Conservation (phyloP, 2,797 vertebrate genomes). For the Helostoma temminkii region DNA sequence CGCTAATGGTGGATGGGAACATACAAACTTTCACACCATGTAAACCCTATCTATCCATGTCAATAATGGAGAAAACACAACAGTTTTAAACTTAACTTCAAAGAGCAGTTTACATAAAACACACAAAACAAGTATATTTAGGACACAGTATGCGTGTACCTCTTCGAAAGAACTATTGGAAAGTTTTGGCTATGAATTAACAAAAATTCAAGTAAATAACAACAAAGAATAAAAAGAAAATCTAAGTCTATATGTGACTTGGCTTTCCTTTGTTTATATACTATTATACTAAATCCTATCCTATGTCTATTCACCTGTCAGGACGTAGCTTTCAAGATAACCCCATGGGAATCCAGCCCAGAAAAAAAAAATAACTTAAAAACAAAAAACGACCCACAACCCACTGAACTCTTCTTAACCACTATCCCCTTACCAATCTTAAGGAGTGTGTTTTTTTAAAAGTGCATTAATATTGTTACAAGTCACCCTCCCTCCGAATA, state of each 20-base stretch:
- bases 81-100: constrained; percentile 58
- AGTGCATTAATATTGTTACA: constrained; percentile 90
- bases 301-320: constrained; percentile 70
- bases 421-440: constrained; percentile 88
- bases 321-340: constrained; percentile 74
- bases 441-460: constrained; percentile 91
- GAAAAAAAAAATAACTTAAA: constrained; percentile 82
- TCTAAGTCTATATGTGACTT: constrained; percentile 68
- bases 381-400: constrained; percentile 60
- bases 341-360: constrained; percentile 86
- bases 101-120: constrained; percentile 54
- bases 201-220: constrained; percentile 83
- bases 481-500: constrained; percentile 60
- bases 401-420: constrained; percentile 76
- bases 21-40: constrained; percentile 34
- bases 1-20: constrained; percentile 27
- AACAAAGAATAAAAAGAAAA: constrained; percentile 53
- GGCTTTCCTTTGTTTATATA: constrained; percentile 67
- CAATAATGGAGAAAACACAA: constrained; percentile 41
- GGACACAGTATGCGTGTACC: constrained; percentile 74
- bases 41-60: constrained; percentile 39
- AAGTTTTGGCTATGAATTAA: constrained; percentile 71
- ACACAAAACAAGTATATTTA: constrained; percentile 62
- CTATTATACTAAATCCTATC: constrained; percentile 71
- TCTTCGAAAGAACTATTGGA: constrained; percentile 67